Percentiles rank a stretch among this genome's conserved stretches.
Evolutionary conservation across 2,797 vertebrate species (phyloP).

Genomic region (Miichthys miiuy): DNA sequence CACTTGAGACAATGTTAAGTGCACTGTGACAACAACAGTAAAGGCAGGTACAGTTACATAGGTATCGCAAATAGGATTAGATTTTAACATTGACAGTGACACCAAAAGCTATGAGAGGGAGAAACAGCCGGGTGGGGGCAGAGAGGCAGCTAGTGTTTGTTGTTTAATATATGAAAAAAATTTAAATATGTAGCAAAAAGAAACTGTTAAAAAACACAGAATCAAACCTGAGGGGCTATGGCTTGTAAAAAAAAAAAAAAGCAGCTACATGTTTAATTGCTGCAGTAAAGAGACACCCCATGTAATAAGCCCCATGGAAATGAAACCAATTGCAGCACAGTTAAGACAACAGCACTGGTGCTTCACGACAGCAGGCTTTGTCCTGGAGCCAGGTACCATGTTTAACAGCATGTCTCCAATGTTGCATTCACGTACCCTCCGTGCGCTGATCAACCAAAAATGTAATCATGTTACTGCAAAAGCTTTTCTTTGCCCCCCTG

Average conservation of each 20-base stretch:
- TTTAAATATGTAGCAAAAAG: neutral
- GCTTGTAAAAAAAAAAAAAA: constrained; percentile 18
- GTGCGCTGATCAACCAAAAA: constrained; percentile 58
- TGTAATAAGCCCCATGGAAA: constrained; percentile 56
- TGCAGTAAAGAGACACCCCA: constrained; percentile 37
- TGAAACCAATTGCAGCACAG: constrained; percentile 49
- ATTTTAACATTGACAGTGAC: constrained; percentile 52
- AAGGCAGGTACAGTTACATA: constrained; percentile 60
- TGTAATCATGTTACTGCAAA: constrained; percentile 62
- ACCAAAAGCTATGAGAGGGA: constrained; percentile 18
- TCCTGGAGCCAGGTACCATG: constrained; percentile 67
- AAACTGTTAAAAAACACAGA: neutral
- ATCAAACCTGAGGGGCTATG: constrained; percentile 6
- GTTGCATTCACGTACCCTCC: constrained; percentile 54
- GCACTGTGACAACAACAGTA: constrained; percentile 48
- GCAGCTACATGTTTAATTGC: constrained; percentile 51
- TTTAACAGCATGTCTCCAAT: constrained; percentile 59
- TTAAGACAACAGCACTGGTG: constrained; percentile 49
- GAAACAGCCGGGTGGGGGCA: neutral
- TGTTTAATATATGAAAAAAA: constrained; percentile 3
- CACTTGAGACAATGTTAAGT: constrained; percentile 56
- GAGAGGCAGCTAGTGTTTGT: constrained; percentile 10
- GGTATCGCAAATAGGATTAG: constrained; percentile 63
- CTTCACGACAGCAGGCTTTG: constrained; percentile 59
- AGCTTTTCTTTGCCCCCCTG: constrained; percentile 29